Base-by-base conservation (phyloP, 2,888 invertebrate genomes). In the Dryobota labecula region DNA sequence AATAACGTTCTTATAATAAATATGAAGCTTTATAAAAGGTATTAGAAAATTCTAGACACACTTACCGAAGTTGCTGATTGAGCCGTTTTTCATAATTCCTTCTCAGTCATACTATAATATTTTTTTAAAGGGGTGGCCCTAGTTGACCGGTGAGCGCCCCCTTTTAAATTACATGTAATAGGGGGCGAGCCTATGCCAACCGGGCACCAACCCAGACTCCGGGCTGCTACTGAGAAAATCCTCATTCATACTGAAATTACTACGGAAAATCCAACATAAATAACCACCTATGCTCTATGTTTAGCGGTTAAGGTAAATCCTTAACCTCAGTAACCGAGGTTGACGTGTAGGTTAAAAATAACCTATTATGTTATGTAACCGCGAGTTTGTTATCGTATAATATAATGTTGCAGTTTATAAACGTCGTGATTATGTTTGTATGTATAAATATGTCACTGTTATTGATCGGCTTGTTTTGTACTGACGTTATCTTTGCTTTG, bases 341-440 rank as follows among this genome's bases (percentile, higher is more conserved):
- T 77, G 81, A 83, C 82, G 82, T 43, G 56, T 36, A 20, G 45
- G 73, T 76, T 84, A 83, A 74, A 74, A 84, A 83, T 76, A 85
- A 76, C 65, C 33, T 71, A 80, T 73, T 68, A 72, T 72, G 63
- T 68, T 67, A 63, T 72, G 51, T 62, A 38, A 61, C 66, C 11
- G 47, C 43, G 24, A 47, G 36, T 56, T 24, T 41, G 33, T 33
- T 81, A 64, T 68, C 67, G 53, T 43, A 8, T 15, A 45, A 8
- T 15, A 45, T 60, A 36, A 13, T 64, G 41, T 65, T 82, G 83
- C 79, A 82, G 43, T 79, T 58, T 45, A 38, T 67, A 61, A 78
- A 64, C 38, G 36, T 33, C 38, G 8, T 60, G 71, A 71, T 58
- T 71, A 66, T 63, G 20, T 43, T 18, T 62, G 33, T 76, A 30